Evolutionary conservation across 1,140 invertebrate species (phyloP).

Genomic region (Trachymyrmex septentrionalis): DNA sequence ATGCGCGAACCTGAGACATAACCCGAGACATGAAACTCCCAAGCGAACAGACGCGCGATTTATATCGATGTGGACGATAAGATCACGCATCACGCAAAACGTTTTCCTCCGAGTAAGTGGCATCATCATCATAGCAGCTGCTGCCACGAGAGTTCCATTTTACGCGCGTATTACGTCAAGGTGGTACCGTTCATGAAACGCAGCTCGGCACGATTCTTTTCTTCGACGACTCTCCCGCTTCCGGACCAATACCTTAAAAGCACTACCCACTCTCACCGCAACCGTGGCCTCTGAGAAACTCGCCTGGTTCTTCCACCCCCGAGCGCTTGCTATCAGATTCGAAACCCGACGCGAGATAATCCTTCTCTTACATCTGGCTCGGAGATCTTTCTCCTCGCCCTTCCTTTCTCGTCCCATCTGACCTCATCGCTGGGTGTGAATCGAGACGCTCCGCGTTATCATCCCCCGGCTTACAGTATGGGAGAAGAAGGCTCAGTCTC

Average conservation of each 20-base stretch:
- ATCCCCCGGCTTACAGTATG: slow-evolving; percentile 79
- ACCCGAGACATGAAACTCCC: background rate
- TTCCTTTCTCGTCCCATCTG: slow-evolving; percentile 62
- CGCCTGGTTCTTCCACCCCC: slow-evolving; percentile 40
- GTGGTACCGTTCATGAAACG: slow-evolving; percentile 70
- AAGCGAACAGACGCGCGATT: slow-evolving; percentile 41
- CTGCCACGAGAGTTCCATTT: slow-evolving; percentile 75
- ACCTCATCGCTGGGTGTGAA: slow-evolving; percentile 77
- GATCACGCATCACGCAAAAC: slow-evolving; percentile 47
- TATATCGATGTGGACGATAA: slow-evolving; percentile 63
- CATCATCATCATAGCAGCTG: slow-evolving; percentile 48
- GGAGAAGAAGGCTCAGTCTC: slow-evolving; percentile 45
- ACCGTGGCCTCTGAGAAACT: slow-evolving; percentile 43
- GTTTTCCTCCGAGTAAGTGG: slow-evolving; percentile 51
- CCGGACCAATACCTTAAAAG: slow-evolving; percentile 83
- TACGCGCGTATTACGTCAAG: slow-evolving; percentile 80
- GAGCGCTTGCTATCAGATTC: slow-evolving; percentile 80
- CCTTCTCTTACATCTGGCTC: slow-evolving; percentile 82
- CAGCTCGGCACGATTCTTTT: slow-evolving; percentile 54
- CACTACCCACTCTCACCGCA: slow-evolving; percentile 59
- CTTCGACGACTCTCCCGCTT: slow-evolving; percentile 60
- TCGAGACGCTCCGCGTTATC: slow-evolving; percentile 79
- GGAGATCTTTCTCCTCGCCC: slow-evolving; percentile 63
- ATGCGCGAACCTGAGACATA: background rate
- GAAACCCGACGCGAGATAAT: slow-evolving; percentile 80